A percentile compares a stretch with the other conserved stretches of the same genome.
Evolutionary conservation across 2,888 invertebrate species (phyloP).

Genomic region (Cabera pusaria): DNA sequence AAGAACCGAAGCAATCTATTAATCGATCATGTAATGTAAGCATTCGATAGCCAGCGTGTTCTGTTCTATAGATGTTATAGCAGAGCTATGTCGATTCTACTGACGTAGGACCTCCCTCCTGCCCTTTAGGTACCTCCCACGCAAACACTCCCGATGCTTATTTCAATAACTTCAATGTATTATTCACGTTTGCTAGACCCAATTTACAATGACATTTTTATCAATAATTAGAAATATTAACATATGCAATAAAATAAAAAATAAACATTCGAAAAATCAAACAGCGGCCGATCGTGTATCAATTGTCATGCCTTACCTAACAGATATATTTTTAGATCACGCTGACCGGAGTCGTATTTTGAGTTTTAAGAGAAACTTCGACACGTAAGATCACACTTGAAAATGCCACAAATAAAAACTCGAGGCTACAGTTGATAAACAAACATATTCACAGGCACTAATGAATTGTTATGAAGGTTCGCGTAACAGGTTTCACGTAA

Average conservation of each 20-base stretch:
- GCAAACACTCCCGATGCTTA: slow-evolving; percentile 42
- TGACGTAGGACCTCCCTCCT: slow-evolving; percentile 76
- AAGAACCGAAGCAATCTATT: slow-evolving; percentile 21
- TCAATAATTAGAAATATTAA: too few species aligned
- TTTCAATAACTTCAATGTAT: slow-evolving; percentile 32
- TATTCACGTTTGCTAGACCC: too few species aligned
- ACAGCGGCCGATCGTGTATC: too few species aligned
- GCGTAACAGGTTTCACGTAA: slow-evolving; percentile 68
- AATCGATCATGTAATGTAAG: slow-evolving; percentile 22
- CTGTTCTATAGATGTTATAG: slow-evolving; percentile 12
- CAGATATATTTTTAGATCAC: too few species aligned
- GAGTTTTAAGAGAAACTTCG: too few species aligned
- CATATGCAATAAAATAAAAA: too few species aligned
- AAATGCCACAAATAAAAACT: slow-evolving; percentile 2
- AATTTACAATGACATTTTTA: too few species aligned
- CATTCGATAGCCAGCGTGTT: slow-evolving; percentile 6
- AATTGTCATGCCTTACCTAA: too few species aligned
- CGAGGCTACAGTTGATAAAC: slow-evolving; percentile 49
- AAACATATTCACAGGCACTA: slow-evolving; percentile 51
- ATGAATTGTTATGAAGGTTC: slow-evolving; percentile 48
- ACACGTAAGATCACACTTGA: slow-evolving; percentile 7
- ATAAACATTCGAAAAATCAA: too few species aligned
- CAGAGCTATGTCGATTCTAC: slow-evolving; percentile 38
- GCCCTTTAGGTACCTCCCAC: slow-evolving; percentile 59
- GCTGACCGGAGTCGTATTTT: too few species aligned